Evolutionary conservation across 2,888 invertebrate genomes (phyloP), one percentile per base, ranked within the genome.

Genomic region (Agrochola circellaris): DNA sequence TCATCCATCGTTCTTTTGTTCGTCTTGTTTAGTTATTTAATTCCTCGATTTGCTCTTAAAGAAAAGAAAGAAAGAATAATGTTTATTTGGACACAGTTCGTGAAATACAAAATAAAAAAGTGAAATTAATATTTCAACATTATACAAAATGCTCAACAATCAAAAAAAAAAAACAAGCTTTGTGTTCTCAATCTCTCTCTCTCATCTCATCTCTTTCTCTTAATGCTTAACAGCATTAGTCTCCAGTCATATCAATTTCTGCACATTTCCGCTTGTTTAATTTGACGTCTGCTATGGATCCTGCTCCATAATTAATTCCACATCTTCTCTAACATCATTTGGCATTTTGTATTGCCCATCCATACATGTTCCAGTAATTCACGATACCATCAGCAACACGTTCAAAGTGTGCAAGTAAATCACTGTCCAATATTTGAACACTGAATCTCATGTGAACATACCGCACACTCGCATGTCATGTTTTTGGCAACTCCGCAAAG

Each of bases 401-500:
- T 67, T 83, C 85, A 88, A 85, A 85, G 84, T 75, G 65, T 60
- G 58, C 62, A 73, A 68, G 17, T 87, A 83, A 82, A 87, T 88
- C 84, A 79, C 15, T 85, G 84, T 85, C 83, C 38, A 67, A 88
- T 84, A 82, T 81, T 74, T 77, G 56, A 51, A 71, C 79, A 77
- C 70, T 84, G 77, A 81, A 84, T 88, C 79, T 73, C 71, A 38
- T 23, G 56, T 23, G 75, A 73, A 82, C 80, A 79, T 75, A 79
- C 82, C 77, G 30, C 69, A 84, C 74, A 38, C 65, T 75, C 60
- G n/a, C 65, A 26, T 81, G 79, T 80, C 88, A 73, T 77, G 86
- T 77, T 79, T 87, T 88, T 87, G 81, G 86, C 83, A 82, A 82
- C 81, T 48, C 76, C 56, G 82, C 83, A 73, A 83, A 84, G 74